Evolutionary conservation across 2,113 vertebrate genomes (phyloP).

Genomic region (Lipotes vexillifer): DNA sequence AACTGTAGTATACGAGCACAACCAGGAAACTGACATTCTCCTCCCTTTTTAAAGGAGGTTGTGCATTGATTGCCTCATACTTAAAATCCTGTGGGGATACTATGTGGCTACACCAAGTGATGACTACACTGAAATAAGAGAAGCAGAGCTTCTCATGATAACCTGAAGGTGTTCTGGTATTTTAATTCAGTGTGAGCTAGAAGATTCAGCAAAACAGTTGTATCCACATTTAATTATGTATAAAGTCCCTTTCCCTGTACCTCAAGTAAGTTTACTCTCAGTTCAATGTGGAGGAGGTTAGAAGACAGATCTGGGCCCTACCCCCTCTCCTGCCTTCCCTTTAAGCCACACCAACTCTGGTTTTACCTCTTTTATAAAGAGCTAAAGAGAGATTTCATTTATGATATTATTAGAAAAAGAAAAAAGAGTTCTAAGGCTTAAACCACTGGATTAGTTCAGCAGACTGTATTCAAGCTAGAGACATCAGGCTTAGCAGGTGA

Average conservation of each 20-base stretch:
- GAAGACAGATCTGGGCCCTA: background rate
- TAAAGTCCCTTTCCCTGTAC: background rate
- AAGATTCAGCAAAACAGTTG: conserved; percentile 11
- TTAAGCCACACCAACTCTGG: background rate
- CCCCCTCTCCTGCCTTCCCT: background rate
- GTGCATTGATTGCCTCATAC: background rate
- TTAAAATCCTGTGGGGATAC: background rate
- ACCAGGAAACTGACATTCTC: background rate
- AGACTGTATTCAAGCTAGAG: background rate
- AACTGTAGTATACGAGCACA: background rate
- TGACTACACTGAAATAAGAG: conserved; percentile 29
- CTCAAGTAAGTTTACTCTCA: background rate
- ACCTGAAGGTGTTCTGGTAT: background rate
- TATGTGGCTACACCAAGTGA: background rate
- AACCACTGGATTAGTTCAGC: background rate
- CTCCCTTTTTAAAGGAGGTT: background rate
- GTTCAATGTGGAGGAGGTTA: background rate
- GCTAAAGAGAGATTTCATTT: background rate
- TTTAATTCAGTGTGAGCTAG: background rate
- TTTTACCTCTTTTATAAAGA: background rate
- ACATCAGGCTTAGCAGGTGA: background rate
- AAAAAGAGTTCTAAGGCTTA: background rate
- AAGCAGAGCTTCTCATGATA: background rate
- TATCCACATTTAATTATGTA: background rate
- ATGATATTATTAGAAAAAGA: background rate